These are phyloP conservation scores for Syrrhaptes paradoxus DNA, from an alignment of 2,113 vertebrate species.

Conservation along the genomic window DNA sequence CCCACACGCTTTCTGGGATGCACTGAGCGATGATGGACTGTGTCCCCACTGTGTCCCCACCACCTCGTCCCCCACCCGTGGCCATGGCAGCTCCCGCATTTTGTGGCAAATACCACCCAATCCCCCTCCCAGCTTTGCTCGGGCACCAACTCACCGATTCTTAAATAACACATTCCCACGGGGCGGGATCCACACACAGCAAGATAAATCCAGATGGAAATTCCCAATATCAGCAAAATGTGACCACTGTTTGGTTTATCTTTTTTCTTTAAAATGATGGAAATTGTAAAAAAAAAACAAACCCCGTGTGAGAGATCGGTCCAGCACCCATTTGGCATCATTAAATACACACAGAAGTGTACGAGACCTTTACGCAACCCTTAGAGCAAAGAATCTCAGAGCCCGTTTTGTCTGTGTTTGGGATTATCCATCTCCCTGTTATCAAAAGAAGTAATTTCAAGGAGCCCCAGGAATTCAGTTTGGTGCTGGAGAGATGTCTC, in stretches of 20 bases:
- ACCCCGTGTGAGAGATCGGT: accelerated
- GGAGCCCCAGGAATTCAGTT: not conserved
- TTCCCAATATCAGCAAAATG: not conserved
- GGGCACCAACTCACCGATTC: not conserved
- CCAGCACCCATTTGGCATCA: not conserved
- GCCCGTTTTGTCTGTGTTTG: not conserved
- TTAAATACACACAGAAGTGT: accelerated
- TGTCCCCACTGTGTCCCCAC: not conserved
- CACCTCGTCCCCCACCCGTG: accelerated
- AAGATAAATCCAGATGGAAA: not conserved
- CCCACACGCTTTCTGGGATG: not conserved
- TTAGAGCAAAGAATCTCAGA: not conserved
- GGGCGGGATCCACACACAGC: not conserved
- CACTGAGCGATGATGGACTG: accelerated
- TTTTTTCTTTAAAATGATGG: not conserved
- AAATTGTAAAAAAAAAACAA: not conserved
- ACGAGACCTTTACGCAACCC: not conserved
- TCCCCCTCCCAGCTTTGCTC: not conserved
- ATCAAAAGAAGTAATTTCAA: not conserved
- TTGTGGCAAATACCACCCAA: not conserved
- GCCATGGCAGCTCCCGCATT: not conserved
- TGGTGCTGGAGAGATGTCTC: not conserved
- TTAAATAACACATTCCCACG: not conserved
- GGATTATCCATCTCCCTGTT: not conserved
- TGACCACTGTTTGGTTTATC: not conserved